Base-by-base conservation (phyloP, 2,797 vertebrate genomes). In the Craterocephalus amniculus region DNA sequence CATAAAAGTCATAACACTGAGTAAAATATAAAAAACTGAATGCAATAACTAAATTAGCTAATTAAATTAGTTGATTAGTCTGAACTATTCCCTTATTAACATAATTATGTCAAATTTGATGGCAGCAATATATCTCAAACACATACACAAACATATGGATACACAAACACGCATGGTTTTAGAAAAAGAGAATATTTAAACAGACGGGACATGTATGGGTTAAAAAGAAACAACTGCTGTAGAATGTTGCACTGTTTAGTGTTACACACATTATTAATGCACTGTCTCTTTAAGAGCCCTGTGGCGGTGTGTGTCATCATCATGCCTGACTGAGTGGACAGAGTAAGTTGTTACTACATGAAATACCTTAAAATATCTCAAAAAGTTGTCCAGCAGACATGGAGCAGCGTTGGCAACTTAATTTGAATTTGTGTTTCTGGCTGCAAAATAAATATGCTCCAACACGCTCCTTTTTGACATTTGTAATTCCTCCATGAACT, bases 201-300 rank as follows among this genome's bases (percentile, higher is more conserved):
- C 40, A 43, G 2, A 43, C 18, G 18, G 38, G 14, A 18, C 3
- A 6, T 43, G 2, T n/a, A 20, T 48, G 18, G 12, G 24, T 27
- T 27, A 52, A 26, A 26, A 27, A 52, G 24, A 52, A 27, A 16
- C 16, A 14, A 29, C 24, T 18, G 26, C 26, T 54, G 51, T 54
- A 29, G 14, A 26, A 29, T 52, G 54, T 32, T 22, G 54, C 26
- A 43, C 27, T 60, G 10, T 67, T 35, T 40, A 0, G 0, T 63
- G 36, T 36, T 49, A 63, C 34, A 22, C 36, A 6, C 24, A 63
- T 63, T 14, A 70, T 32, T 61, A 40, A 69, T 54, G 51, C 6
- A 49, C 1, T 29, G 48, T 29, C 10, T 32, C 29, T 57, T 36
- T 35, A 57, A 54, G 34, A 36, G 18, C 49, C 3, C 22, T 2